Conservation (phyloP, 35 echinoderm and acorn worm genomes). For the Chiridota heheva region DNA sequence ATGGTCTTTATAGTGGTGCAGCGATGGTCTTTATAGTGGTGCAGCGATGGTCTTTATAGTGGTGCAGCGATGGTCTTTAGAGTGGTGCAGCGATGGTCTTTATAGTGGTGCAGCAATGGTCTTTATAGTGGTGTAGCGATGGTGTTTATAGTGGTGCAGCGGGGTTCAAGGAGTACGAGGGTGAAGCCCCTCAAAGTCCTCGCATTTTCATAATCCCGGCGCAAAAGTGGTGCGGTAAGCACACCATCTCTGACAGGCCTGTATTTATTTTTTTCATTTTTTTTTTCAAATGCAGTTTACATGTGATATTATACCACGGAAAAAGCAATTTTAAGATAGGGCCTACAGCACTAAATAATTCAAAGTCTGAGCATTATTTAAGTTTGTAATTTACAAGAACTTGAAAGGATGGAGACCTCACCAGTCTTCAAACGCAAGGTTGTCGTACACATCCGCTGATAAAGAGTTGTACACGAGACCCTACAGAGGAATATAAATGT, state of each 20-base stretch:
- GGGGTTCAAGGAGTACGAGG: too few relatives aligned
- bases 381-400: not conserved
- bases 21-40: too few relatives aligned
- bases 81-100: too few relatives aligned
- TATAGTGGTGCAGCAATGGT: too few relatives aligned
- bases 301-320: not conserved
- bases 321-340: not conserved
- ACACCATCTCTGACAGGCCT: not conserved
- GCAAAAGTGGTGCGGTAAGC: not conserved
- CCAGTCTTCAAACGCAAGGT: conserved; percentile 71
- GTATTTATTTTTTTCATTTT: not conserved
- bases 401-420: not conserved
- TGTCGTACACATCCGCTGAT: conserved; percentile 41
- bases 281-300: not conserved
- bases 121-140: too few relatives aligned
- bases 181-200: too few relatives aligned
- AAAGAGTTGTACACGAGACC: conserved; percentile 56
- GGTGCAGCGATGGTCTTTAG: too few relatives aligned
- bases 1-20: too few relatives aligned
- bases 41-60: too few relatives aligned
- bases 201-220: too few relatives aligned
- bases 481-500: conserved; percentile 20
- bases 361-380: not conserved
- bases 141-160: too few relatives aligned
- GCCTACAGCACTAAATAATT: not conserved